A percentile compares a stretch with the other conserved stretches of the same genome.
These are phyloP conservation scores for Schlechtendalia chinensis DNA, from an alignment of 1,140 invertebrate species.

Conservation along the genomic window DNA sequence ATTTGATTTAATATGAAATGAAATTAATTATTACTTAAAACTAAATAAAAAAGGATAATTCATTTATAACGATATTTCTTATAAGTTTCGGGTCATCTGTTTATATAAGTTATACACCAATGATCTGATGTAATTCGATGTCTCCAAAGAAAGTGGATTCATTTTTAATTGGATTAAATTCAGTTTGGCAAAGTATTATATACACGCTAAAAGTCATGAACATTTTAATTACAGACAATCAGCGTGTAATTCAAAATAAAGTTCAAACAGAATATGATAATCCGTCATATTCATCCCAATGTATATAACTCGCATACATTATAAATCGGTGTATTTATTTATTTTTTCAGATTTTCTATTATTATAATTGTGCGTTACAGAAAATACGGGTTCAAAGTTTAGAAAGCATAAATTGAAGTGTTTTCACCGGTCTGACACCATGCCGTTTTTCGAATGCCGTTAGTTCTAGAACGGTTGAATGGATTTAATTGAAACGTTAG, in stretches of 20 bases:
- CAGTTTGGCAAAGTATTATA: background rate
- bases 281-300: too few relatives aligned
- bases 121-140: background rate
- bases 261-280: too few relatives aligned
- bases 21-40: too few relatives aligned
- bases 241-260: background rate
- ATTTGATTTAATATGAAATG: too few relatives aligned
- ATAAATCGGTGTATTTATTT: background rate
- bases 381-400: slow-evolving; percentile 5
- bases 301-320: too few relatives aligned
- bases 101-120: background rate
- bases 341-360: background rate
- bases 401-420: background rate
- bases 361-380: background rate
- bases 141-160: background rate
- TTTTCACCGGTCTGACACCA: background rate
- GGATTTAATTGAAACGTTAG: slow-evolving; percentile 19
- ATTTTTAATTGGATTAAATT: background rate
- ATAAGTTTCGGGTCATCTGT: background rate
- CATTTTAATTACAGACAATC: background rate
- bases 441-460: background rate
- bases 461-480: slow-evolving; percentile 16
- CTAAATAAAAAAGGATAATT: too few relatives aligned
- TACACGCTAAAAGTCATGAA: background rate
- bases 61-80: too few relatives aligned